Conservation (phyloP, 30 jellyfish, hydroid and myxozoan species). For the Hydractinia symbiolongicarpus region DNA sequence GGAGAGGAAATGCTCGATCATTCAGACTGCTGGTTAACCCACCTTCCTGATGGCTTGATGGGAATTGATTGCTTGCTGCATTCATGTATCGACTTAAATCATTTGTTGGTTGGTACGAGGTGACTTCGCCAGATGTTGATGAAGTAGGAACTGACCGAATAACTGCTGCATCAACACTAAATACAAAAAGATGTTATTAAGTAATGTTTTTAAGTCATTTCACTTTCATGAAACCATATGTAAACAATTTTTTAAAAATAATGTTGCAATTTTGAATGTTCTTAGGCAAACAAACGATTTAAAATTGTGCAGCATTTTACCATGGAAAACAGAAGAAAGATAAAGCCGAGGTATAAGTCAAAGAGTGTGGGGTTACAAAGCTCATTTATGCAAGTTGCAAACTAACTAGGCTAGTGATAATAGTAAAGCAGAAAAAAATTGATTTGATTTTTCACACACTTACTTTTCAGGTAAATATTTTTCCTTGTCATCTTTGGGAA, state of each 20-base stretch:
- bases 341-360: too few species aligned
- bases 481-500: constrained; percentile 8
- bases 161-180: constrained; percentile 85
- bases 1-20: constrained; percentile 46
- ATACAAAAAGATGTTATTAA: neutral
- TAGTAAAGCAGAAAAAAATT: neutral
- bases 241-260: too few species aligned
- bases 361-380: too few species aligned
- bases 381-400: too few species aligned
- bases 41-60: constrained; percentile 66
- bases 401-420: neutral
- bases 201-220: neutral
- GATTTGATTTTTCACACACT: neutral
- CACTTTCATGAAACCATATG: neutral
- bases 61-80: constrained; percentile 54
- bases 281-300: too few species aligned
- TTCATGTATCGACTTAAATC: constrained; percentile 62
- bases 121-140: constrained; percentile 45
- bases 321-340: too few species aligned
- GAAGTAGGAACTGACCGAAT: constrained; percentile 69
- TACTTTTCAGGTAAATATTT: constrained; percentile 31
- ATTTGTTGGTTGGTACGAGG: constrained; percentile 42
- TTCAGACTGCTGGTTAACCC: constrained; percentile 52
- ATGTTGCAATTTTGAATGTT: too few species aligned
- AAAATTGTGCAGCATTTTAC: too few species aligned